phyloP scores from a whole-genome alignment of 2,797 vertebrate genomes.

The Hippocampus kuda region DNA sequence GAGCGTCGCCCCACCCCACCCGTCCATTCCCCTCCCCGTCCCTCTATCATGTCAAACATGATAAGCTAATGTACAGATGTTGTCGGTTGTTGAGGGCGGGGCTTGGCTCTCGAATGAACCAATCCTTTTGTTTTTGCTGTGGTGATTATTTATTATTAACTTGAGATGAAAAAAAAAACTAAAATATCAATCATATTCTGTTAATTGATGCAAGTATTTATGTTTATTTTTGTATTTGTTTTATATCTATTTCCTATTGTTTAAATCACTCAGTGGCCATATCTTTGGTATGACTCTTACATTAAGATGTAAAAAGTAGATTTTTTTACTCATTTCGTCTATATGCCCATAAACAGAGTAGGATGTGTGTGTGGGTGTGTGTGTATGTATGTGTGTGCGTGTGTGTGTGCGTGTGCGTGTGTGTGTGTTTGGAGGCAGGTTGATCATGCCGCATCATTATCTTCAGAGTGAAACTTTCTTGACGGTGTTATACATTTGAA shows the following conservation, averaged over 20 bases:
- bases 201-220: constrained; percentile 62
- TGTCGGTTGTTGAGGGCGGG: constrained; percentile 15
- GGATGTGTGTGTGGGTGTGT: constrained; percentile 54
- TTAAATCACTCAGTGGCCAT: constrained; percentile 70
- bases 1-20: constrained; percentile 22
- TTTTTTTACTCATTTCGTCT: constrained; percentile 66
- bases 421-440: constrained; percentile 33
- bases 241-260: constrained; percentile 69
- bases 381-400: constrained; percentile 57
- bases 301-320: constrained; percentile 67
- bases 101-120: constrained; percentile 30
- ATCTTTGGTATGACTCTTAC: constrained; percentile 72
- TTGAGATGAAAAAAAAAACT: constrained; percentile 41
- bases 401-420: constrained; percentile 49
- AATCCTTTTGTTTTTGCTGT: constrained; percentile 35
- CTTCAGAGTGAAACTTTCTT: constrained; percentile 46
- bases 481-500: constrained; percentile 62
- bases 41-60: constrained; percentile 31
- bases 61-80: constrained; percentile 46
- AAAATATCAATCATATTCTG: constrained; percentile 52
- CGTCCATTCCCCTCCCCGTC: neutral
- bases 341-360: constrained; percentile 67
- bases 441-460: constrained; percentile 59
- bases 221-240: constrained; percentile 72
- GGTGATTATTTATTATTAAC: constrained; percentile 49